Evolutionary conservation across 1,140 invertebrate species (phyloP).

Genomic region (Daktulosphaira vitifoliae): DNA sequence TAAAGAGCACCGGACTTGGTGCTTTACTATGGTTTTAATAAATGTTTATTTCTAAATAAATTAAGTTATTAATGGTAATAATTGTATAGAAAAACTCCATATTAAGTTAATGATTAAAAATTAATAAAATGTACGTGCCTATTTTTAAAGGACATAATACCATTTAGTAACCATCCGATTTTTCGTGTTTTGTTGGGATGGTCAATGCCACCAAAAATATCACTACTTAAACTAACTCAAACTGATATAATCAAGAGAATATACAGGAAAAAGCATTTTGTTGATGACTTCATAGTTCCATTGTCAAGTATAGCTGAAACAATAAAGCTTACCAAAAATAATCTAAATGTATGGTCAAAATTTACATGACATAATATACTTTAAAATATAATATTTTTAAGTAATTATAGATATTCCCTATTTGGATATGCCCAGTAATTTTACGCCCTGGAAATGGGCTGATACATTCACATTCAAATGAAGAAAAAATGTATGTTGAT

Average conservation of each 20-base stretch:
- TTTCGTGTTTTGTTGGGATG: constrained; percentile 69
- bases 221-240: constrained; percentile 72
- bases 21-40: too few relatives aligned
- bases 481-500: constrained; percentile 61
- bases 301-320: constrained; percentile 53
- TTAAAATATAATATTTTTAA: too few relatives aligned
- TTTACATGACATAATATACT: too few relatives aligned
- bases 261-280: constrained; percentile 70
- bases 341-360: constrained; percentile 58
- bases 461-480: constrained; percentile 48
- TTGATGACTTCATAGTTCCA: constrained; percentile 77
- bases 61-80: background rate
- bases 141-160: constrained; percentile 64
- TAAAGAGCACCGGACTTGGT: too few relatives aligned
- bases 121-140: too few relatives aligned
- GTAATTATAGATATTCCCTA: constrained; percentile 67
- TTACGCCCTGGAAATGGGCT: constrained; percentile 61
- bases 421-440: constrained; percentile 77
- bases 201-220: constrained; percentile 75
- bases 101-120: too few relatives aligned
- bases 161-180: constrained; percentile 69
- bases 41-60: too few relatives aligned
- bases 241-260: constrained; percentile 60
- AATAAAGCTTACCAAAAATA: constrained; percentile 56
- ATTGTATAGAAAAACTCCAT: too few relatives aligned